Percentiles rank a stretch among this genome's conserved stretches.
These are phyloP conservation scores for Sebastes aleutianus DNA, from an alignment of 2,797 vertebrate species.

Conservation along the genomic window DNA sequence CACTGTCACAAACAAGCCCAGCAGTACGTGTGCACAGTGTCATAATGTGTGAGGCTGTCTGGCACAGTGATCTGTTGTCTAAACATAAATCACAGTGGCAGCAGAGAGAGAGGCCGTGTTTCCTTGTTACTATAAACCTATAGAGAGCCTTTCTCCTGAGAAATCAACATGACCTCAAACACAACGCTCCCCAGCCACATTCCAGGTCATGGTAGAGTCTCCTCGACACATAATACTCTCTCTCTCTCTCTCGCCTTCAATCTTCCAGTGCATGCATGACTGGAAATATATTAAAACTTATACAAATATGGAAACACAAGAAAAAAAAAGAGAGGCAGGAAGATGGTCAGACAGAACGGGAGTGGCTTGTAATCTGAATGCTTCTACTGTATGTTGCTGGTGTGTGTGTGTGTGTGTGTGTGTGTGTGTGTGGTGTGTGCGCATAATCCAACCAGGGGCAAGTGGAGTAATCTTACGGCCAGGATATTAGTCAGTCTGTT, in stretches of 20 bases:
- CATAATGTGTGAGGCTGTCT: constrained; percentile 66
- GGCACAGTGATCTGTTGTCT: constrained; percentile 67
- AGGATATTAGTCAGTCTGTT: constrained; percentile 67
- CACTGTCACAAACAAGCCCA: constrained; percentile 59
- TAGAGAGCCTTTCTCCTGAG: constrained; percentile 69
- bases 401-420: background rate
- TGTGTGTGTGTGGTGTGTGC: background rate
- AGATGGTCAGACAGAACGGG: constrained; percentile 1
- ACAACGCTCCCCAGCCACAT: constrained; percentile 24
- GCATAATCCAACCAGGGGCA: constrained; percentile 21
- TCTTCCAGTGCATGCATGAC: constrained; percentile 33
- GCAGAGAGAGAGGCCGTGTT: constrained; percentile 62
- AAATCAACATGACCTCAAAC: constrained; percentile 79
- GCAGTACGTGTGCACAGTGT: constrained; percentile 49
- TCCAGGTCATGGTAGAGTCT: constrained; percentile 44
- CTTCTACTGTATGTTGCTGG: background rate
- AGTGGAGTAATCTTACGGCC: constrained; percentile 57
- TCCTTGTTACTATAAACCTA: constrained; percentile 57
- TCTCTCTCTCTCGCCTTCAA: constrained; percentile 25
- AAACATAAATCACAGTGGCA: constrained; percentile 81
- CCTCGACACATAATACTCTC: constrained; percentile 42
- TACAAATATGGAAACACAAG: constrained; percentile 27
- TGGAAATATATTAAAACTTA: constrained; percentile 50
- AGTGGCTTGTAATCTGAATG: constrained; percentile 19
- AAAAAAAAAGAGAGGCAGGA: background rate